phyloP scores from a whole-genome alignment of 2,888 invertebrate genomes.

The Acanthosepion lycidas region DNA sequence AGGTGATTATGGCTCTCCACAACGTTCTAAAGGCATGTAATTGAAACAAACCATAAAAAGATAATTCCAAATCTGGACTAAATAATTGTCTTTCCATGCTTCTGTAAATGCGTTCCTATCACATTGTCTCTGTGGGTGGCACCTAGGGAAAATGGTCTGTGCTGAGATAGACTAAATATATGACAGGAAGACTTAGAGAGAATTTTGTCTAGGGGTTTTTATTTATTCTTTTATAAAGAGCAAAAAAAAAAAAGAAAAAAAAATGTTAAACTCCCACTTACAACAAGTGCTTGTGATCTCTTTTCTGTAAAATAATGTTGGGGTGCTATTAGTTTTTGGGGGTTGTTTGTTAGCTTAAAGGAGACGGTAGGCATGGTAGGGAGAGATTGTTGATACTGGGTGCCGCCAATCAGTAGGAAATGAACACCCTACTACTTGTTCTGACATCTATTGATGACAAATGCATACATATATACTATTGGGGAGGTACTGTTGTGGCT shows the following conservation, averaged over 20 bases:
- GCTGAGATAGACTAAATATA: background rate
- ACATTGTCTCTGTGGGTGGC: slow-evolving; percentile 23
- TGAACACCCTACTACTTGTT: background rate
- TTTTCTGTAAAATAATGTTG: background rate
- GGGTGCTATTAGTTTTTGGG: background rate
- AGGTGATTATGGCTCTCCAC: background rate
- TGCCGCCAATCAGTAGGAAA: background rate
- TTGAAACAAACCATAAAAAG: no score
- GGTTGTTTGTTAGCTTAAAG: background rate
- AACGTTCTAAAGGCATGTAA: no score
- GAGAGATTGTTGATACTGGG: background rate
- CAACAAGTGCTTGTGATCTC: slow-evolving; percentile 33
- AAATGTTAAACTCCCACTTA: background rate
- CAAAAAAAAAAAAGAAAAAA: no score
- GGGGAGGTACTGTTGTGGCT: background rate
- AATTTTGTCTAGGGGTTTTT: background rate
- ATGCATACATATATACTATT: background rate
- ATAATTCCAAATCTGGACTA: background rate
- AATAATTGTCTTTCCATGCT: background rate
- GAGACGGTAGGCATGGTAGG: background rate
- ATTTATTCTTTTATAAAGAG: background rate
- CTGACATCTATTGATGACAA: slow-evolving; percentile 20
- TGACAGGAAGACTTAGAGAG: background rate
- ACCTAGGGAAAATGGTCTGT: background rate
- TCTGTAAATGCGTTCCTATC: background rate